These are phyloP conservation scores for Dorcus parallelipipedus DNA, from an alignment of 2,888 invertebrate genomes.

Conservation along the genomic window DNA sequence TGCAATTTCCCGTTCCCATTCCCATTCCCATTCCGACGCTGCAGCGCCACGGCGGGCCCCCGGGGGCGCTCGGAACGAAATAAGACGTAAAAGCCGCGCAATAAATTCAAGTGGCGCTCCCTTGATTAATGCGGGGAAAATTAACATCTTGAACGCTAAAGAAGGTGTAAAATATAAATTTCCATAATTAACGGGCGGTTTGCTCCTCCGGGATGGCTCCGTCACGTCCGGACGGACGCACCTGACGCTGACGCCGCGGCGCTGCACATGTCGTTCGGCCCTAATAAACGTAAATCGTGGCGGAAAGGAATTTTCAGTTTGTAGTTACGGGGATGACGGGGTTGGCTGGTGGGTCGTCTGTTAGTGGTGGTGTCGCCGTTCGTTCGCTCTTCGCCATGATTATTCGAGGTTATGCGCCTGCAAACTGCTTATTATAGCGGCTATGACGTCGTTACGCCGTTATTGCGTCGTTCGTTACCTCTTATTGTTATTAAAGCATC, in stretches of 20 bases:
- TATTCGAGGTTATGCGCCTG: neutral
- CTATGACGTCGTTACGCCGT: neutral
- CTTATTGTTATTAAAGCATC: constrained; percentile 1
- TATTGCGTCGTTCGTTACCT: neutral
- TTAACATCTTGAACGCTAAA: neutral
- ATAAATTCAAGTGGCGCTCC: neutral
- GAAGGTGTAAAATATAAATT: neutral
- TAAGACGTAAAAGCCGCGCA: too few species aligned
- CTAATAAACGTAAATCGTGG: neutral
- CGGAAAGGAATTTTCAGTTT: neutral
- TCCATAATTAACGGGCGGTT: neutral
- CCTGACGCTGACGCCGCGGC: neutral
- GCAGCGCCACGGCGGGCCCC: too few species aligned
- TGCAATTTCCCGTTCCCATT: too few species aligned
- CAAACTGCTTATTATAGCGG: neutral
- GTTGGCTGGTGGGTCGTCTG: neutral
- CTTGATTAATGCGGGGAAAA: neutral
- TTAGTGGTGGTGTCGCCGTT: neutral
- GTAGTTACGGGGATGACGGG: neutral
- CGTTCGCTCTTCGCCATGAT: neutral
- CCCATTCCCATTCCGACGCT: too few species aligned
- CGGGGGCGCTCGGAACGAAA: too few species aligned
- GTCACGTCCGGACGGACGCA: neutral
- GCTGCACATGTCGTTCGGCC: neutral
- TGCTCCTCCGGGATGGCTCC: neutral